Base-by-base conservation (phyloP, 2,113 vertebrate genomes). In the Labrus mixtus region DNA sequence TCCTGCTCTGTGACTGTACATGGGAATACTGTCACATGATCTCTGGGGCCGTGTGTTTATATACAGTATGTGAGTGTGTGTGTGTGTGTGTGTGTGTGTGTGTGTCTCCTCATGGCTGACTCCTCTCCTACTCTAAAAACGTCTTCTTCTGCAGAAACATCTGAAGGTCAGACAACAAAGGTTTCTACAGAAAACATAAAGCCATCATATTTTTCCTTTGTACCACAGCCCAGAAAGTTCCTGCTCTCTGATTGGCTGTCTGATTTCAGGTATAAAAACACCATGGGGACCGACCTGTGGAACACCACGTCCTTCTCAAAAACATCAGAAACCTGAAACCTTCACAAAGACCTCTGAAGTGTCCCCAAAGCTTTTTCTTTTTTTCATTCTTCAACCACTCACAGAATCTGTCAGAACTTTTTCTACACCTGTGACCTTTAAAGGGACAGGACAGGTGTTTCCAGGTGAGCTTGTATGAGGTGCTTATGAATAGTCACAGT, bases 1-100 rank as follows among this genome's bases (percentile, higher is more conserved):
- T 92, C 92, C 91, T 89, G 63, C 64, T 36, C 66, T 41, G 69
- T 89, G 83, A 91, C 80, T 91, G 71, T 79, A 45, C 76, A 78
- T 87, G 89, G 87, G 87, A 94, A 92, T 19, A 55, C 16, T 2
- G 72, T 81, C 74, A 85, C 79, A 15, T 80, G 84, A 84, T 50
- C 69, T 39, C 59, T 53, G 62, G 25, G 23, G 68, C 56, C 60
- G 33, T 56, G 74, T 79, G 76, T 82, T 76, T 75, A 46, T 55
- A 45, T 69, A 45, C 65, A 80, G 63, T 10, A 0, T 53, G 54
- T 62, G 69, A 15, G 59, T 67, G 39, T 58, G 43, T n/a, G 29
- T 2, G 29, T 72, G 60, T 25, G 50, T 39, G n/a, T 10, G 25
- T 20, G 23, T 17, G 15, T 48, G 46, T 48, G 15, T 17, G 6